phyloP scores from a whole-genome alignment of 2,113 vertebrate species.

The Vulpes ferrilata region DNA sequence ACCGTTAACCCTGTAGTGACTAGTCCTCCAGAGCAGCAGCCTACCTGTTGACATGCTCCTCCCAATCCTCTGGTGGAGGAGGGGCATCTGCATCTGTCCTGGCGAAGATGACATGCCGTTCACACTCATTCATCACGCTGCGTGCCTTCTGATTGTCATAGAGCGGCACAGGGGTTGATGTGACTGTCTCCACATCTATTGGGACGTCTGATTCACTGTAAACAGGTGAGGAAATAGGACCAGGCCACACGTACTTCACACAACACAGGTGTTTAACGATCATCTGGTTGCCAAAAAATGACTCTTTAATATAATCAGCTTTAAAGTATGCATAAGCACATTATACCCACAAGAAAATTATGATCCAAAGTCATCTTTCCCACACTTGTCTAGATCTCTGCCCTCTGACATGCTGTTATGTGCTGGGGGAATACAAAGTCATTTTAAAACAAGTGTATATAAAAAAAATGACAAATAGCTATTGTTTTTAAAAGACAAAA shows the following conservation, averaged over 20 bases:
- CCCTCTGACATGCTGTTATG: not conserved
- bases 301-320: constrained; percentile 18
- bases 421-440: not conserved
- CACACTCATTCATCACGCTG: constrained; percentile 98
- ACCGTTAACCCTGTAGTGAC: not conserved
- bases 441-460: constrained; percentile 38
- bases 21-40: not conserved
- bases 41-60: constrained; percentile 97
- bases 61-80: constrained; percentile 97
- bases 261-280: constrained; percentile 43
- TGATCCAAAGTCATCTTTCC: constrained; percentile 46
- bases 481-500: constrained; percentile 12
- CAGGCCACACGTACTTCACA: constrained; percentile 53
- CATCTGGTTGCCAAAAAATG: constrained; percentile 16
- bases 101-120: constrained; percentile 97
- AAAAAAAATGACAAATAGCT: constrained; percentile 57
- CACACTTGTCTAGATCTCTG: not conserved
- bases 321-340: constrained; percentile 38
- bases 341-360: not conserved
- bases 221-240: not conserved
- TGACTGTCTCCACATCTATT: constrained; percentile 95
- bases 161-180: constrained; percentile 91
- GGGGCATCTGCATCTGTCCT: constrained; percentile 96
- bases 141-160: constrained; percentile 98
- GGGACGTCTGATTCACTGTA: constrained; percentile 93